phyloP scores from a whole-genome alignment of 2,888 invertebrate species.

The Aelia acuminata region DNA sequence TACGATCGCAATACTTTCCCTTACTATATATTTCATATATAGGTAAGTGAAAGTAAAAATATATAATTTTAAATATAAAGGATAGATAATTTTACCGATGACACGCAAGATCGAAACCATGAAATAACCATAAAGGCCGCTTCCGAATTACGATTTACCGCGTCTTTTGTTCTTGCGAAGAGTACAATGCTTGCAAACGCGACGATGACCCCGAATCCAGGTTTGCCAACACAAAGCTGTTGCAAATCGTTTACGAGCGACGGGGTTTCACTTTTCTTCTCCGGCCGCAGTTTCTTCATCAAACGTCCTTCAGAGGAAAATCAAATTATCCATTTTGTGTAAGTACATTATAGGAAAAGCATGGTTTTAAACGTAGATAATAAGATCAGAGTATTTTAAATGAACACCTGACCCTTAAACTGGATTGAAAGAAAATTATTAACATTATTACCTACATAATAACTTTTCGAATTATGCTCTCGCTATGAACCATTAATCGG shows the following conservation, averaged over 20 bases:
- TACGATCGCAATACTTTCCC: too few relatives aligned
- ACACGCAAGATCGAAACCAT: neutral
- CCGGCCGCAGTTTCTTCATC: neutral
- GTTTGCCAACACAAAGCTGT: neutral
- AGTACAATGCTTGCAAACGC: neutral
- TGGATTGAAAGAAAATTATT: too few relatives aligned
- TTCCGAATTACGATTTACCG: neutral
- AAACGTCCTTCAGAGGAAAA: neutral
- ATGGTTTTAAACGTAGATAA: too few relatives aligned
- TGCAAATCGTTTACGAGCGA: constrained; percentile 4
- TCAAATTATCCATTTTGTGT: neutral
- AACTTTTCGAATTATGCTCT: too few relatives aligned
- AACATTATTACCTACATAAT: too few relatives aligned
- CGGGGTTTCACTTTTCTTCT: constrained; percentile 4
- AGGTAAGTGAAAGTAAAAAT: too few relatives aligned
- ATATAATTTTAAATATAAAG: neutral
- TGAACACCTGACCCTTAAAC: too few relatives aligned
- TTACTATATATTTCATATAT: too few relatives aligned
- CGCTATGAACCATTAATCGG: too few relatives aligned
- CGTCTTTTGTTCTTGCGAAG: neutral
- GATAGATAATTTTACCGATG: neutral
- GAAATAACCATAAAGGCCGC: neutral
- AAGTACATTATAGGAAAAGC: neutral
- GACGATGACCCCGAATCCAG: constrained; percentile 19
- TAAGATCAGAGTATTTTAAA: too few relatives aligned